A percentile compares a stretch with the other conserved stretches of the same genome.
phyloP scores from a whole-genome alignment of 2,888 invertebrate species.

The Drosophila greeni region DNA sequence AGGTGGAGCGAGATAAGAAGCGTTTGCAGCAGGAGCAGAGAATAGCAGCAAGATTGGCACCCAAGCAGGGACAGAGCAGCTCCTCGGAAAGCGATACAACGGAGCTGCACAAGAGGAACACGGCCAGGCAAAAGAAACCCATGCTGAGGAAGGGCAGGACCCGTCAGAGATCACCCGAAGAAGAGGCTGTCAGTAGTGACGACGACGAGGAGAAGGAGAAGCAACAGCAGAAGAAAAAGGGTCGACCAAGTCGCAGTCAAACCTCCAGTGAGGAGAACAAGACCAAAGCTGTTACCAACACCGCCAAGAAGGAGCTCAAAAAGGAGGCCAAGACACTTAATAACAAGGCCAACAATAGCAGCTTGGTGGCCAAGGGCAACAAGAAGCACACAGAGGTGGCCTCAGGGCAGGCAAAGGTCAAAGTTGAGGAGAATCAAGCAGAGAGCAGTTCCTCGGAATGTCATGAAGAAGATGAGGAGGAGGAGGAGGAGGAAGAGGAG shows the following conservation, averaged over 20 bases:
- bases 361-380: conserved; percentile 3
- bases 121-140: conserved; percentile 73
- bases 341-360: conserved; percentile 13
- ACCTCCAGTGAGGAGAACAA: conserved; percentile 34
- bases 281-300: background rate
- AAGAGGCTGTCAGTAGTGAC: conserved; percentile 14
- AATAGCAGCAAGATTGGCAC: conserved; percentile 73
- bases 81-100: conserved; percentile 80
- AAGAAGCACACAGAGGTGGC: conserved; percentile 3
- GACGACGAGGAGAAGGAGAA: conserved; percentile 7
- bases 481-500: conserved; percentile 20
- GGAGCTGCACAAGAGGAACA: conserved; percentile 70
- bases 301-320: conserved; percentile 13
- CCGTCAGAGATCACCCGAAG: conserved; percentile 35
- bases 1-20: conserved; percentile 77
- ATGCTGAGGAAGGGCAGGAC: conserved; percentile 61
- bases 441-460: conserved; percentile 32
- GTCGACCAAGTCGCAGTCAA: conserved; percentile 26
- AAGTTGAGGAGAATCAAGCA: conserved; percentile 17
- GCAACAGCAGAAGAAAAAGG: conserved; percentile 34
- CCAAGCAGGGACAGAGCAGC: conserved; percentile 77
- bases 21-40: conserved; percentile 74
- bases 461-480: conserved; percentile 25
- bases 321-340: conserved; percentile 7
- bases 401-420: background rate